Base-by-base conservation (phyloP, 1,140 invertebrate species). In the Battus philenor region DNA sequence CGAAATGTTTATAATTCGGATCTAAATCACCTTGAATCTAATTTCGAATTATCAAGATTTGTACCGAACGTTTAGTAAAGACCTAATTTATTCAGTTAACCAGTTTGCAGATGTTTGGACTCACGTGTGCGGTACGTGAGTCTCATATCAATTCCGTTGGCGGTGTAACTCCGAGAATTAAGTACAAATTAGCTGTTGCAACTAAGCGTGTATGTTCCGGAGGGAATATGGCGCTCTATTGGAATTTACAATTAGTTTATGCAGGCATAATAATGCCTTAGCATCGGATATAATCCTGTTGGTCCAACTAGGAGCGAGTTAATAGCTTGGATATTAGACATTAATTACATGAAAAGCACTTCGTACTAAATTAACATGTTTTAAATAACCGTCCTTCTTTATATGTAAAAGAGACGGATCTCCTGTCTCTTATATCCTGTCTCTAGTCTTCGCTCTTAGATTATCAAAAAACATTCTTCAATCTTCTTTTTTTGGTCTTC, bases 231-330 rank as follows among this genome's bases (percentile, higher is more conserved):
- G 11, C 24, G 10, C 18, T 13, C 12, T 26, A 26, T 39, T 13
- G 36, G 22, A 39, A 26, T 39, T 39, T 13, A 15, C 6, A 39
- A 26, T 39, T 26, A 39, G 36, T 39, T 39, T 39, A 39, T 22
- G 20, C 26, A 12, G 22, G 22, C 12, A 24, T 39, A 39, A 38
- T 38, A 24, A 39, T 13, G 22, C 36, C 11, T 39, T 1, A 26
- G 20, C 30, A 7, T 13, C 30, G 20, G 22, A 2, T 18, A 3
- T 26, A 38, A 38, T 22, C 34, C 6, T 10, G 4, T 27, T 27
- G 7, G 7, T 6, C 2, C n/a, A 2, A 20, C 11, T 12, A 17
- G 10, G 34, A 2, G 24, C 36, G 26, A 26, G 22, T 26, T 39
- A 15, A 39, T 39, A 26, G 22, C 20, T 39, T 27, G 2, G 7